These are phyloP conservation scores for Ecdyonurus torrentis DNA, from an alignment of 2,888 invertebrate species.

Conservation along the genomic window DNA sequence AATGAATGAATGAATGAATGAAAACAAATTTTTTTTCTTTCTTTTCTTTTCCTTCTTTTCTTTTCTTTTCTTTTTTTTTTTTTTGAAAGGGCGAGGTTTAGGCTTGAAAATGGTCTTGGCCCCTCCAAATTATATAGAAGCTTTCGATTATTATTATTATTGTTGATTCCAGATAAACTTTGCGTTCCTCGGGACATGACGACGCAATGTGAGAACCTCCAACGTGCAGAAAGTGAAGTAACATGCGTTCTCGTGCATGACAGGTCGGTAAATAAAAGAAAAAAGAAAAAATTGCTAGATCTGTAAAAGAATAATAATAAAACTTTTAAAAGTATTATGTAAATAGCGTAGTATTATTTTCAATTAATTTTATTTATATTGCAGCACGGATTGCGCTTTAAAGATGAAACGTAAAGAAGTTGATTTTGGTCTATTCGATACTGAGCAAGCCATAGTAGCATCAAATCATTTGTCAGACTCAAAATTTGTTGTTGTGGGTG, in stretches of 20 bases:
- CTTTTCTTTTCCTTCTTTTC: too few species aligned
- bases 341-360: too few species aligned
- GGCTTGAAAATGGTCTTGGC: too few species aligned
- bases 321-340: too few species aligned
- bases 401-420: conserved; percentile 33
- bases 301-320: too few species aligned
- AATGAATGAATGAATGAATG: too few species aligned
- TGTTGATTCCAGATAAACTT: neutral
- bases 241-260: conserved; percentile 26
- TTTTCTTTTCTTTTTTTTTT: too few species aligned
- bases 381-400: conserved; percentile 42
- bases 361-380: conserved; percentile 13
- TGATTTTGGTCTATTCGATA: conserved; percentile 40
- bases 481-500: conserved; percentile 18
- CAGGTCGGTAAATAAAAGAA: conserved; percentile 22
- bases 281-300: neutral
- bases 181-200: neutral
- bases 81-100: too few species aligned
- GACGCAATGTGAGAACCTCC: conserved; percentile 25
- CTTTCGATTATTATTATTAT: too few species aligned
- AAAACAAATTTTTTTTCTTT: too few species aligned
- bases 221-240: conserved; percentile 28
- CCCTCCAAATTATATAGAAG: too few species aligned
- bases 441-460: conserved; percentile 42
- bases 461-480: conserved; percentile 20